phyloP scores from a whole-genome alignment of 2,797 vertebrate genomes.

The Chrysocyon brachyurus region DNA sequence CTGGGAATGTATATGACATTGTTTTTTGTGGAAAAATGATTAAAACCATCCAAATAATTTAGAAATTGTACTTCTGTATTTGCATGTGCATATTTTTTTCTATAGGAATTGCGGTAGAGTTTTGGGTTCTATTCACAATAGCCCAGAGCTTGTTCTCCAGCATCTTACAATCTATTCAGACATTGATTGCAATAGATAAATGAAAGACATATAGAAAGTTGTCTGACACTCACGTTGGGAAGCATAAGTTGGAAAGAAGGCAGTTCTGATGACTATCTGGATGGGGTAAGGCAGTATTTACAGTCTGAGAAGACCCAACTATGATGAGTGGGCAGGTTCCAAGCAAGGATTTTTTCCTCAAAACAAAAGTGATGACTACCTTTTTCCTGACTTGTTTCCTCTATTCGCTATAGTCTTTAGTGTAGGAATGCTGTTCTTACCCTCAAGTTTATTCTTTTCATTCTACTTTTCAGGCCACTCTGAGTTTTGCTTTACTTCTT shows the following conservation, averaged over 20 bases:
- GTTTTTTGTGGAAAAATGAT: not conserved
- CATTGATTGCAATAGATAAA: not conserved
- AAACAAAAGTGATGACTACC: not conserved
- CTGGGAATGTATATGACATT: not conserved
- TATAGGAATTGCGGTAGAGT: not conserved
- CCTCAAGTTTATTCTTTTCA: not conserved
- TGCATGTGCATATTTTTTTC: not conserved
- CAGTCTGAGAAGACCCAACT: not conserved
- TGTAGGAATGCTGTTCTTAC: not conserved
- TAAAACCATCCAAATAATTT: not conserved
- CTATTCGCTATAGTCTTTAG: not conserved
- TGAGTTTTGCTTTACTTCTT: constrained; percentile 14
- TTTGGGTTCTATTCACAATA: not conserved
- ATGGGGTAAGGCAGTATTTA: not conserved
- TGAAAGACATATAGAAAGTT: not conserved
- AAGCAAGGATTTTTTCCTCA: not conserved
- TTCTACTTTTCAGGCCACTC: not conserved
- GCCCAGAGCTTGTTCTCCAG: not conserved
- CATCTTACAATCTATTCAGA: not conserved
- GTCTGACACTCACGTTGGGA: not conserved
- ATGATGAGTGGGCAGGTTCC: not conserved
- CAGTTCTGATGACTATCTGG: not conserved
- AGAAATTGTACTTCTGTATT: not conserved
- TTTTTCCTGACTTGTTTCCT: not conserved
- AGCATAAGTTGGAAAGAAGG: not conserved